Conservation (phyloP, 2,797 vertebrate genomes). For the Malurus leucopterus region DNA sequence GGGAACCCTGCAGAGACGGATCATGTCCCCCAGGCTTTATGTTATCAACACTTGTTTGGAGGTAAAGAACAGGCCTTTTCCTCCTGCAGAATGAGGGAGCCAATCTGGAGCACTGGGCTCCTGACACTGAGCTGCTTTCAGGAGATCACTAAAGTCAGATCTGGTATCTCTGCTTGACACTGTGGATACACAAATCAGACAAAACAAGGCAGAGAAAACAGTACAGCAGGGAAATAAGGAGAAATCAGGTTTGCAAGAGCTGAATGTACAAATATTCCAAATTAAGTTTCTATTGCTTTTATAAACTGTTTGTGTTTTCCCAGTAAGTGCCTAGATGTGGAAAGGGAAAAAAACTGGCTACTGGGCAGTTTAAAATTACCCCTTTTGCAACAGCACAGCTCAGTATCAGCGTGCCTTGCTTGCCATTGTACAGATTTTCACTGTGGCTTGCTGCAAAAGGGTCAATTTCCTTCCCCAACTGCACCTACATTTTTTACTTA, state of each 20-base stretch:
- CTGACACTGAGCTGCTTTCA: background rate
- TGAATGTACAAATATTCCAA: background rate
- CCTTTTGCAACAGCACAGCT: background rate
- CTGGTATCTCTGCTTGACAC: background rate
- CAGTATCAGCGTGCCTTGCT: background rate
- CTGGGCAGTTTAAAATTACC: background rate
- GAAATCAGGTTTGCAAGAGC: background rate
- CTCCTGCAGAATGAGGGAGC: background rate
- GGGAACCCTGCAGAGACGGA: constrained; percentile 32
- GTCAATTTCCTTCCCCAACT: background rate
- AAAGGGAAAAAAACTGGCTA: background rate
- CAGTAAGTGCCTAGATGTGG: background rate
- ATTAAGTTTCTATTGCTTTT: background rate
- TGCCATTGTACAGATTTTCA: background rate
- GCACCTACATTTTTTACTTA: background rate
- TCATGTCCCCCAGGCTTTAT: constrained; percentile 51
- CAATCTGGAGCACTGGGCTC: background rate
- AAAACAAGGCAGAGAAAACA: background rate
- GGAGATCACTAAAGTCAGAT: background rate
- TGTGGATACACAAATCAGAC: background rate
- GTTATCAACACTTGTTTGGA: constrained; percentile 41
- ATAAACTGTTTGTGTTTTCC: background rate
- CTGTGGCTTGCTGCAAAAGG: background rate
- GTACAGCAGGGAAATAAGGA: background rate
- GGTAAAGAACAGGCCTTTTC: constrained; percentile 18